A percentile compares a stretch with the other conserved stretches of the same genome.
These are phyloP conservation scores for Perithous albicinctus DNA, from an alignment of 2,888 invertebrate species.

Conservation along the genomic window DNA sequence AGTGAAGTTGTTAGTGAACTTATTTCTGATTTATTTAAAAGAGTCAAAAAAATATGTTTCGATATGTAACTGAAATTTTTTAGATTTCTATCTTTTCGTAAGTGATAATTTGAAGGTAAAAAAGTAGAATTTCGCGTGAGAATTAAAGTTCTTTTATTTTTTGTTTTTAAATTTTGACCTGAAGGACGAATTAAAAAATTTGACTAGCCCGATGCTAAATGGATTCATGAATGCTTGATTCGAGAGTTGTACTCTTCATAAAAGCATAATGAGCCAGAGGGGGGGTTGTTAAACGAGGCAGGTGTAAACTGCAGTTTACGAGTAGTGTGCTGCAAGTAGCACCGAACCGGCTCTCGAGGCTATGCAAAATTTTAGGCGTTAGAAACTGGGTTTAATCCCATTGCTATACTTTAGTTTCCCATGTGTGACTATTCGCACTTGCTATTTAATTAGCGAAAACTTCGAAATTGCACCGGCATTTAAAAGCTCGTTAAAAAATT, in stretches of 20 bases:
- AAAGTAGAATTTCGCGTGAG: not conserved
- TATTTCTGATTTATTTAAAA: not conserved
- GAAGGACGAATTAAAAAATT: slow-evolving; percentile 5
- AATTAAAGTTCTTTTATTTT: not conserved
- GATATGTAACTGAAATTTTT: not conserved
- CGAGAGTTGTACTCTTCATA: slow-evolving; percentile 42
- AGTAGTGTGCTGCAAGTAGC: slow-evolving; percentile 54
- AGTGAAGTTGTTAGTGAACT: not conserved
- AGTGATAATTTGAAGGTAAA: not conserved
- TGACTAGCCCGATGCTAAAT: not conserved
- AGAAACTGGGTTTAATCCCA: slow-evolving; percentile 23
- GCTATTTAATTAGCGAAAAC: slow-evolving; percentile 45
- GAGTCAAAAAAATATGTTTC: not conserved
- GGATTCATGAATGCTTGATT: slow-evolving; percentile 25
- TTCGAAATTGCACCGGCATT: slow-evolving; percentile 17
- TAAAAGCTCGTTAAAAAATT: not conserved
- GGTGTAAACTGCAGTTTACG: slow-evolving; percentile 61
- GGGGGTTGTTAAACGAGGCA: slow-evolving; percentile 48
- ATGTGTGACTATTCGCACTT: not conserved
- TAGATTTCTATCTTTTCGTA: slow-evolving; percentile 5
- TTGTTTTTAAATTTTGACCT: not conserved
- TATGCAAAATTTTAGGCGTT: slow-evolving; percentile 52
- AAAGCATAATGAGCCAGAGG: slow-evolving; percentile 34
- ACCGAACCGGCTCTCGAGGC: slow-evolving; percentile 26
- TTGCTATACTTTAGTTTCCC: slow-evolving; percentile 24